Base-by-base conservation (phyloP, 2,797 vertebrate genomes). In the Phaenicophaeus curvirostris region DNA sequence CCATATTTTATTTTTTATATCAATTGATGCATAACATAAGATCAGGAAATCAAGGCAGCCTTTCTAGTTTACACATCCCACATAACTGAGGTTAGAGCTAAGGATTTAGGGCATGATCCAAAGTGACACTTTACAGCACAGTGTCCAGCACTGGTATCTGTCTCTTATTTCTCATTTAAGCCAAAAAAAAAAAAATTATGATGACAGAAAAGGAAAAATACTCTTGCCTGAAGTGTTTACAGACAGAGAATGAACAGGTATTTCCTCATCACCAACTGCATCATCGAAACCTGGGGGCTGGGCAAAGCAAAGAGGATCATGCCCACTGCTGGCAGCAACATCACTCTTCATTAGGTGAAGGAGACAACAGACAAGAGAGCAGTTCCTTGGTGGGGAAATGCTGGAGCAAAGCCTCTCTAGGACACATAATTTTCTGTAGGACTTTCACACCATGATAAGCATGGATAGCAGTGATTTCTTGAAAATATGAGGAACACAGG, bases 321-420 rank as follows among this genome's bases (percentile, higher is more conserved):
- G 17, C 9, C 42, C 33, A 54, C 0, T 9, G 25, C 4, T 33
- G 15, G 21, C 67, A 35, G 24, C 0, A 0, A 55, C 46, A 13
- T 72, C 39, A 16, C 8, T 12, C 46, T n/a, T 61, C 9, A 13
- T 10, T 37, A 31, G 31, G 15, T 39, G 28, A 54, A 31, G 28
- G 5, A 54, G 30, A 46, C 42, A 51, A 35, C 1, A 0, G 28
- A 77, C 15, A 3, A 46, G 14, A 54, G 5, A 78, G 50, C 25
- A 61, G 21, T 27, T 88, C 14, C n/a, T 72, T 8, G 1, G 41
- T 0, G 13, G 12, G 15, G 25, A 72, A 80, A 78, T 0, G 0
- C 11, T 27, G 21, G 15, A 48, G 13, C 14, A 74, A 83, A 86
- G 51, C 15, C 21, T 57, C 4, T 41, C 23, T 17, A 14, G 14